Evolutionary conservation across 1,140 invertebrate species (phyloP).

Genomic region (Bathynomus jamesi): DNA sequence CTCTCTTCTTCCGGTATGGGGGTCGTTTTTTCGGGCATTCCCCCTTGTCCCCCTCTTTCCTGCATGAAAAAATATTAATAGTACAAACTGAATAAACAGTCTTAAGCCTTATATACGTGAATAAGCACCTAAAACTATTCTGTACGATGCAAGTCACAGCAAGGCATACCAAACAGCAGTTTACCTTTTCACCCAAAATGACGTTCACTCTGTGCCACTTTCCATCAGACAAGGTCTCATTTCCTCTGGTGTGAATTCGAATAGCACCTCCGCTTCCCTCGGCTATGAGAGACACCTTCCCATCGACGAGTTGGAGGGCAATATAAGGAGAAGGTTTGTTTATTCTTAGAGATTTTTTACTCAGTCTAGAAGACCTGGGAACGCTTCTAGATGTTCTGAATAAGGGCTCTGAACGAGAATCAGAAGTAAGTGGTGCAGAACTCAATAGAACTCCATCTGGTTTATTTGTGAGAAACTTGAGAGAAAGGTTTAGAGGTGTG

Average conservation of each 20-base stretch:
- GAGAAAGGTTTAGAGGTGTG: not conserved
- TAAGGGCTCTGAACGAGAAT: not conserved
- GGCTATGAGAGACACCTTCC: not conserved
- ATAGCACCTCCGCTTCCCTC: not conserved
- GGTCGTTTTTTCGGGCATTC: no score
- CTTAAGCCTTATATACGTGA: no score
- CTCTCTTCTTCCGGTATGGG: no score
- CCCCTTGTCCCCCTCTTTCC: no score
- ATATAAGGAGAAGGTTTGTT: not conserved
- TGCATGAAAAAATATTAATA: no score
- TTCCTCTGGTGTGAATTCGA: not conserved
- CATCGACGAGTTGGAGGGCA: not conserved
- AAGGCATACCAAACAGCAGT: no score
- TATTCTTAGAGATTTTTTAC: no score
- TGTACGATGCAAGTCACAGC: no score
- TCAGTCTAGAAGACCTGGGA: no score
- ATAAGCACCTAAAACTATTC: no score
- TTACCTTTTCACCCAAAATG: not conserved
- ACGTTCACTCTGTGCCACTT: conserved; percentile 1
- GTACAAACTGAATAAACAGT: no score
- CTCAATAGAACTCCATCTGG: conserved; percentile 7
- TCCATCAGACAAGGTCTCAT: conserved; percentile 3
- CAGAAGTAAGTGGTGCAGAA: not conserved
- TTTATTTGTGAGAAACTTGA: conserved; percentile 6
- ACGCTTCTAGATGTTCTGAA: not conserved